phyloP scores from a whole-genome alignment of 1,140 invertebrate genomes.

The Belonocnema kinseyi region DNA sequence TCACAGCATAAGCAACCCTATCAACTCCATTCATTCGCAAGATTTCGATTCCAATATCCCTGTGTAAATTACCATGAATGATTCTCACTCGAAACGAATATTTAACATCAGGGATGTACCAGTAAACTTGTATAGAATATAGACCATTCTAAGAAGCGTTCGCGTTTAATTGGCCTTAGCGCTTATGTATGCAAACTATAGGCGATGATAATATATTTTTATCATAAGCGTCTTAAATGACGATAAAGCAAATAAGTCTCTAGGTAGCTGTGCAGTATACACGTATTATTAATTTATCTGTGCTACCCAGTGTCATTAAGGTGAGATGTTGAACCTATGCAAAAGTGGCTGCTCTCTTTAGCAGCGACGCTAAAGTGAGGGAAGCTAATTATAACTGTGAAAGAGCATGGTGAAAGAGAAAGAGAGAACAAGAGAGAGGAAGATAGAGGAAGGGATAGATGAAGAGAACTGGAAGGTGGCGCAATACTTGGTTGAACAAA shows the following conservation, averaged over 20 bases:
- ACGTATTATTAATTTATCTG: conserved; percentile 43
- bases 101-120: too few species aligned
- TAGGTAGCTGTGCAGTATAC: background rate
- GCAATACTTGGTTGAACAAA: conserved; percentile 63
- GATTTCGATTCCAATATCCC: conserved; percentile 12
- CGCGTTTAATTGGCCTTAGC: too few species aligned
- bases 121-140: too few species aligned
- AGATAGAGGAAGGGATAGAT: background rate
- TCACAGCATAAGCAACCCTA: background rate
- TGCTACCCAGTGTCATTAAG: conserved; percentile 47
- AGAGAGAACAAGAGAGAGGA: background rate
- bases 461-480: conserved; percentile 47
- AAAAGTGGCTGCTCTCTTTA: conserved; percentile 44
- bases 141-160: too few species aligned
- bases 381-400: conserved; percentile 62
- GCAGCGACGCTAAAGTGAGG: conserved; percentile 48
- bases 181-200: background rate
- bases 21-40: conserved; percentile 13
- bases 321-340: conserved; percentile 54
- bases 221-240: conserved; percentile 7
- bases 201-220: background rate
- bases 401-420: conserved; percentile 44
- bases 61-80: conserved; percentile 4
- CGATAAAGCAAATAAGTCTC: background rate
- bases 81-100: background rate